Conservation (phyloP, 1,140 invertebrate species). For the Hyposmocoma kahamanoa region DNA sequence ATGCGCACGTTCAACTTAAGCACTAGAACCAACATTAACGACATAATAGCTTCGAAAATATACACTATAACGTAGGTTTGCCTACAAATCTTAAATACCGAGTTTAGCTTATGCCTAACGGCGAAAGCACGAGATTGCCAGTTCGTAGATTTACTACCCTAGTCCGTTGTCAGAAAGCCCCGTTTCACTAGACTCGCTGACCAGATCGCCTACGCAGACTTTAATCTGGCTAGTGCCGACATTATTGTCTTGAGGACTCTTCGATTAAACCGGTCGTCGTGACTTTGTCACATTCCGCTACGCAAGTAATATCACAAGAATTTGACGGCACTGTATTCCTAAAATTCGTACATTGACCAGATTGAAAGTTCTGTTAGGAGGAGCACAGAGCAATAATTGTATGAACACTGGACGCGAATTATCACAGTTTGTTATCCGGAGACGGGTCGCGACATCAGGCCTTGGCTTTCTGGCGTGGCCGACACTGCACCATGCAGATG, state of each 20-base stretch:
- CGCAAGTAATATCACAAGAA: slow-evolving; percentile 52
- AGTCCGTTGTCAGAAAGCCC: background rate
- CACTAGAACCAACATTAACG: slow-evolving; percentile 38
- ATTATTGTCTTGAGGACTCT: slow-evolving; percentile 39
- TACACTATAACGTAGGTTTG: slow-evolving; percentile 17
- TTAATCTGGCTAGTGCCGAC: slow-evolving; percentile 20
- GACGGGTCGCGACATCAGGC: slow-evolving; percentile 35
- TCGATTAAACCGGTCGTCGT: slow-evolving; percentile 20
- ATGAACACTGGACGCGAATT: slow-evolving; percentile 64
- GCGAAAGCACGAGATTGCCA: slow-evolving; percentile 37
- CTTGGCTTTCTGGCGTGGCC: slow-evolving; percentile 67
- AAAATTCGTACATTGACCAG: slow-evolving; percentile 39
- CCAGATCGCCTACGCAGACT: slow-evolving; percentile 22
- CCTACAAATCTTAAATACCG: slow-evolving; percentile 20
- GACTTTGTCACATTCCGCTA: slow-evolving; percentile 27
- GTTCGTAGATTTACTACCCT: slow-evolving; percentile 22
- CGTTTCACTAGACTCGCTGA: background rate
- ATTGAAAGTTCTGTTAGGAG: slow-evolving; percentile 21
- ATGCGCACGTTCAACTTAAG: slow-evolving; percentile 61
- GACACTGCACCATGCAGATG: slow-evolving; percentile 84
- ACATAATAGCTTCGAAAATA: slow-evolving; percentile 23
- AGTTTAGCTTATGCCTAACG: slow-evolving; percentile 23
- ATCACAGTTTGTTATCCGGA: slow-evolving; percentile 58
- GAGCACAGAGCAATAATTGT: slow-evolving; percentile 27
- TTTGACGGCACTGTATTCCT: slow-evolving; percentile 50